phyloP scores from a whole-genome alignment of 2,888 invertebrate genomes.

The Stegana nigrithorax region DNA sequence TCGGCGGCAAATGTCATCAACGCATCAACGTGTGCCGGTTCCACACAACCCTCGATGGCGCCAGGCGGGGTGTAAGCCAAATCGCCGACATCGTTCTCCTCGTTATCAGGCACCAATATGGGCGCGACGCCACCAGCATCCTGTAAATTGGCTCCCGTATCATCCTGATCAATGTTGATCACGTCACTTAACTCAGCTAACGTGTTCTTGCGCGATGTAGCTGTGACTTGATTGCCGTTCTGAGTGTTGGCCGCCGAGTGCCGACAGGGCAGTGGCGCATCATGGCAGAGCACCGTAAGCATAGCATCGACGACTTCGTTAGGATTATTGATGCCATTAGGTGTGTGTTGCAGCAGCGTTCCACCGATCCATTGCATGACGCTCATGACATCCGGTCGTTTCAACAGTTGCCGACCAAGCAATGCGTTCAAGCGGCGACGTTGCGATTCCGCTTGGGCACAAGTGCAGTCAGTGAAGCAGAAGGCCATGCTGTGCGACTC shows the following conservation, averaged over 20 bases:
- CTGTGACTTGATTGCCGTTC: constrained; percentile 28
- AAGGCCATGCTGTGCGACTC: constrained; percentile 87
- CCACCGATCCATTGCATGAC: constrained; percentile 76
- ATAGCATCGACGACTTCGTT: constrained; percentile 79
- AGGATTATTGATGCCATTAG: constrained; percentile 73
- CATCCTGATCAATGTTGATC: constrained; percentile 69
- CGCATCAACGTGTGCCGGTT: constrained; percentile 79
- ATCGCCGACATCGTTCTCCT: background rate
- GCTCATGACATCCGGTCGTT: constrained; percentile 79
- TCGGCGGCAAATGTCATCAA: constrained; percentile 86
- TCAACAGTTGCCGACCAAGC: constrained; percentile 75
- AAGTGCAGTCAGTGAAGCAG: constrained; percentile 88
- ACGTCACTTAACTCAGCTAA: constrained; percentile 65
- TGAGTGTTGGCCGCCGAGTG: constrained; percentile 31
- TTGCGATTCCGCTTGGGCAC: constrained; percentile 72
- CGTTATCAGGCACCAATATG: background rate
- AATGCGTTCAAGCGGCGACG: constrained; percentile 69
- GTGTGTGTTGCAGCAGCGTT: constrained; percentile 77
- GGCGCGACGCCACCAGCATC: constrained; percentile 28
- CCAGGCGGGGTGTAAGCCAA: background rate
- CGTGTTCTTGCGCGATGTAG: constrained; percentile 40
- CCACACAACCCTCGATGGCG: constrained; percentile 71
- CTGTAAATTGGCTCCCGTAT: constrained; percentile 45
- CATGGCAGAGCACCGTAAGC: constrained; percentile 85
- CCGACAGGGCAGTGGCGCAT: constrained; percentile 81